phyloP scores from a whole-genome alignment of 1,140 invertebrate species.

The Drosophila jambulina region DNA sequence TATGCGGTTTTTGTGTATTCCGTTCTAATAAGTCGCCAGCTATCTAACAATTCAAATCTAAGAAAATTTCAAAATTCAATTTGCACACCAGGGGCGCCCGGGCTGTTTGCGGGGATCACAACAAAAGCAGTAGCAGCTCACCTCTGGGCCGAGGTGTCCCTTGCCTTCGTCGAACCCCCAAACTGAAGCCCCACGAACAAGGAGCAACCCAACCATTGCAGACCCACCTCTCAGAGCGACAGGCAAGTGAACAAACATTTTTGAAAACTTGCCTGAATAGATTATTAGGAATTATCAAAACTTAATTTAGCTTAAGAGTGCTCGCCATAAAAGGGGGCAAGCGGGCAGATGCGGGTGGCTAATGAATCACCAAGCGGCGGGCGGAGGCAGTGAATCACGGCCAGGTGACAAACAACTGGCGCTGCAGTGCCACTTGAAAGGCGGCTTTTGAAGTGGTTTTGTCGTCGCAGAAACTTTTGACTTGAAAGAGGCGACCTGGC shows the following conservation, averaged over 20 bases:
- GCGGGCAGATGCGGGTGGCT: constrained; percentile 41
- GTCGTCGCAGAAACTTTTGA: constrained; percentile 58
- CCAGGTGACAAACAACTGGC: constrained; percentile 71
- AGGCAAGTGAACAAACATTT: constrained; percentile 75
- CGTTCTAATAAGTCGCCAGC: constrained; percentile 69
- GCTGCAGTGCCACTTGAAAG: constrained; percentile 58
- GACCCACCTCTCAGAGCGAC: constrained; percentile 41
- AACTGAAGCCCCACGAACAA: constrained; percentile 2
- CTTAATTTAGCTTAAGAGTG: constrained; percentile 80
- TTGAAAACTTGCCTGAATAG: constrained; percentile 78
- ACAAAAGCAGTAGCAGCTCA: constrained; percentile 42
- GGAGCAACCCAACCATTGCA: constrained; percentile 4
- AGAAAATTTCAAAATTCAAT: constrained; percentile 80
- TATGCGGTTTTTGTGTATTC: constrained; percentile 39
- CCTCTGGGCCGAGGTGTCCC: constrained; percentile 2
- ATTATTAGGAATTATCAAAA: constrained; percentile 84
- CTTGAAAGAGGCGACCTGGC: constrained; percentile 12
- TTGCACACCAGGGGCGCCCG: constrained; percentile 31
- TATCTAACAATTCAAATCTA: constrained; percentile 75
- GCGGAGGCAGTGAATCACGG: constrained; percentile 18
- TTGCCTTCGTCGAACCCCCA: background rate
- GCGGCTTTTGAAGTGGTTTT: constrained; percentile 74
- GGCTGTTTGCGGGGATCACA: constrained; percentile 34
- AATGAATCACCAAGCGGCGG: constrained; percentile 55
- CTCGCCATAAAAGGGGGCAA: constrained; percentile 6